phyloP scores from a whole-genome alignment of 2,888 invertebrate species.

The Leptinotarsa peninsularis region DNA sequence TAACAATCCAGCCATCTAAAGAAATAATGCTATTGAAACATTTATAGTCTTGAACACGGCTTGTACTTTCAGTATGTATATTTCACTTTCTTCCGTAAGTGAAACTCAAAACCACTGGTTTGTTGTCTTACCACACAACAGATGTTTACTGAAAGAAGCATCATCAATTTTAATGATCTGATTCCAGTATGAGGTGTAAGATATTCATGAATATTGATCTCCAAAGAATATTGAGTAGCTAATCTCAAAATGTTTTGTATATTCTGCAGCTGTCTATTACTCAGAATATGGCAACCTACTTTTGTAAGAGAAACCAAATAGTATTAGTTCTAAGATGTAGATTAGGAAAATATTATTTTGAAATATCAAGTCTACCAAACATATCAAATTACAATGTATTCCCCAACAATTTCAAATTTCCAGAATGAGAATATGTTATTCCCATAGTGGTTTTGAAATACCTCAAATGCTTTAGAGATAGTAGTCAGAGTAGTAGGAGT shows the following conservation, averaged over 20 bases:
- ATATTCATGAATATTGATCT: not conserved
- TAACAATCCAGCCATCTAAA: not conserved
- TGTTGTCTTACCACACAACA: slow-evolving; percentile 1
- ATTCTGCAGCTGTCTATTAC: not conserved
- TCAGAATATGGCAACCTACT: no score
- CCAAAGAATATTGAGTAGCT: not conserved
- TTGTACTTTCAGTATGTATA: not conserved
- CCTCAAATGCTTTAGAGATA: no score
- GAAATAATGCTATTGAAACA: no score
- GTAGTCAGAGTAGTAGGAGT: no score
- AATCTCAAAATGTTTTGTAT: not conserved
- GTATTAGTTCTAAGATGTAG: no score
- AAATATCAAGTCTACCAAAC: no score
- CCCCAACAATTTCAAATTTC: no score
- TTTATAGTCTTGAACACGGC: not conserved
- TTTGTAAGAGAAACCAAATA: no score
- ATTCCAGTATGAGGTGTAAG: not conserved
- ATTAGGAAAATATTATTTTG: no score
- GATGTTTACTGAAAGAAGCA: not conserved
- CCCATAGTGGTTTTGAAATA: no score
- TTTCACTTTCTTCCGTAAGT: slow-evolving; percentile 7
- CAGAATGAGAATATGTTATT: no score
- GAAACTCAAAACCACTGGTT: slow-evolving; percentile 4
- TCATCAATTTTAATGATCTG: not conserved
- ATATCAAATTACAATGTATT: no score